Evolutionary conservation across 2,888 invertebrate genomes (phyloP).

Genomic region (Lampropteryx suffumata): DNA sequence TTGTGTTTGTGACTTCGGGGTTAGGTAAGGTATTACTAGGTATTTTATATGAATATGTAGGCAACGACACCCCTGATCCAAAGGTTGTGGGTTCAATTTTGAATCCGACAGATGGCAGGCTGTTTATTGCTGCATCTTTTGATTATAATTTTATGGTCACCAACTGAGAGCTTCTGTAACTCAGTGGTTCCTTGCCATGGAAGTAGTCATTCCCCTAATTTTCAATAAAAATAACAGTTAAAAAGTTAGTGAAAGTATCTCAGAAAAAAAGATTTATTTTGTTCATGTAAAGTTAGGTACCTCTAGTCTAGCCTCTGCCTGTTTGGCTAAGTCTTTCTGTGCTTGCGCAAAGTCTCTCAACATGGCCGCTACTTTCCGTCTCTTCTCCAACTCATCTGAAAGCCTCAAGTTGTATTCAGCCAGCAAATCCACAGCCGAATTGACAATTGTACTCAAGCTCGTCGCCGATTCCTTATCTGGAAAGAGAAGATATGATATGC

Average conservation of each 20-base stretch:
- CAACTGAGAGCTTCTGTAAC: no score
- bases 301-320: slow-evolving; percentile 94
- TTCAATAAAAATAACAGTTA: no score
- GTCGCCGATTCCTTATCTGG: slow-evolving; percentile 90
- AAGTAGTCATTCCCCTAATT: no score
- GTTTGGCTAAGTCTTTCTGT: slow-evolving; percentile 92
- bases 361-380: slow-evolving; percentile 93
- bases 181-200: no score
- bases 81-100: not conserved
- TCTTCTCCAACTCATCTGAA: slow-evolving; percentile 93
- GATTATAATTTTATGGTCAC: no score
- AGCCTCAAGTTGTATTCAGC: slow-evolving; percentile 95
- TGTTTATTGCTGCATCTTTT: no score
- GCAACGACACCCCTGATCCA: not conserved
- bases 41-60: slow-evolving; percentile 5
- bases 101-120: slow-evolving; percentile 4
- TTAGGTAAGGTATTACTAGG: slow-evolving; percentile 7
- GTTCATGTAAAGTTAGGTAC: slow-evolving; percentile 79
- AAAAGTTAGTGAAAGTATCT: no score
- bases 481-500: slow-evolving; percentile 37
- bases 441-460: slow-evolving; percentile 90
- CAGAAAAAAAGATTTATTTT: no score
- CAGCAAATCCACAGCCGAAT: slow-evolving; percentile 92
- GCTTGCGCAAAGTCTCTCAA: slow-evolving; percentile 93
- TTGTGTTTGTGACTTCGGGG: not conserved